Percentiles rank a stretch among this genome's conserved stretches.
These are phyloP conservation scores for Lasius platythorax DNA, from an alignment of 2,888 invertebrate species.

Conservation along the genomic window DNA sequence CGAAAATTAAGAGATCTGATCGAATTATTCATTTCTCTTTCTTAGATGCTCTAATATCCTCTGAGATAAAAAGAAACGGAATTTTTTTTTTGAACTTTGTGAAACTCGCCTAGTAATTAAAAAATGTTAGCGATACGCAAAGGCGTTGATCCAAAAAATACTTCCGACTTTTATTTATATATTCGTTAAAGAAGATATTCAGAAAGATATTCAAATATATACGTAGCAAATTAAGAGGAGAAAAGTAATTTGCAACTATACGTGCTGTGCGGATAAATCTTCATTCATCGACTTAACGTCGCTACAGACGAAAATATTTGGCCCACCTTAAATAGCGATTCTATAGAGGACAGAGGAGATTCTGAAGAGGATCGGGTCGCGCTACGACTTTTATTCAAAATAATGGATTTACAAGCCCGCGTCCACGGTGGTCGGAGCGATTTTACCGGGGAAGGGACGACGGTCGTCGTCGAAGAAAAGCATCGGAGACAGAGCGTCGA, in stretches of 20 bases:
- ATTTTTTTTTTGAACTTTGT: not conserved
- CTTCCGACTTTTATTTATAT: not conserved
- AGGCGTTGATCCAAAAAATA: not conserved
- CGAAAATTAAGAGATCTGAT: not conserved
- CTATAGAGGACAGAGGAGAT: slow-evolving; percentile 29
- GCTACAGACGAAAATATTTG: slow-evolving; percentile 37
- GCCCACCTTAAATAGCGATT: slow-evolving; percentile 22
- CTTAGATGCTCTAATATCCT: not conserved
- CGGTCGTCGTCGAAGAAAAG: slow-evolving; percentile 37
- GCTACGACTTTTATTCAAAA: slow-evolving; percentile 61
- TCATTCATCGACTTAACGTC: slow-evolving; percentile 28
- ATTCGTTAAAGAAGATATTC: not conserved
- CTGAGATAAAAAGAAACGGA: not conserved
- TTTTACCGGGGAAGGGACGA: slow-evolving; percentile 16
- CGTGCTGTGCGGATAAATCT: not conserved
- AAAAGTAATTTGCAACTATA: not conserved
- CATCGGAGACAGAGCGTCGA: slow-evolving; percentile 25
- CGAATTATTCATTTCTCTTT: not conserved
- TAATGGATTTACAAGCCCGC: slow-evolving; percentile 72
- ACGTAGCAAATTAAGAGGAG: not conserved
- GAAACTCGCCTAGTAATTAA: not conserved
- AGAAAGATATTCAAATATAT: not conserved
- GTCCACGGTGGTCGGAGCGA: slow-evolving; percentile 35
- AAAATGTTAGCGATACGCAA: not conserved
- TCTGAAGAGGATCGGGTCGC: slow-evolving; percentile 30